phyloP scores from a whole-genome alignment of 2,113 vertebrate species.

The Mobula hypostoma region DNA sequence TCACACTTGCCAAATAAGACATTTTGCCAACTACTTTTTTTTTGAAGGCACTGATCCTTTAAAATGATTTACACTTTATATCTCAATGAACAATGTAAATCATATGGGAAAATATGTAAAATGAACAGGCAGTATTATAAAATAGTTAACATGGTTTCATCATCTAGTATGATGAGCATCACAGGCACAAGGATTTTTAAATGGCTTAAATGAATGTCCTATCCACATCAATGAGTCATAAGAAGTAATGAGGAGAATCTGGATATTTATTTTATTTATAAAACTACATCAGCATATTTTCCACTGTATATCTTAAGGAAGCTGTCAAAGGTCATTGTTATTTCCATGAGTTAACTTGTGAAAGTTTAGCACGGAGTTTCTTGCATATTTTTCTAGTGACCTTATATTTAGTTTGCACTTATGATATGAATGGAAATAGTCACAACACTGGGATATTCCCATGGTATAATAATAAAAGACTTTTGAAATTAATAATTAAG shows the following conservation, averaged over 20 bases:
- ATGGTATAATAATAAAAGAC: not conserved
- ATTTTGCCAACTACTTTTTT: not conserved
- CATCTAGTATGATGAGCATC: constrained; percentile 25
- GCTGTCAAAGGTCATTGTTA: constrained; percentile 34
- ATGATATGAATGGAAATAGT: constrained; percentile 30
- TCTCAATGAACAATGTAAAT: constrained; percentile 24
- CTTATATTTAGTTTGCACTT: constrained; percentile 21
- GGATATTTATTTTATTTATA: constrained; percentile 35
- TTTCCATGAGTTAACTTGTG: constrained; percentile 37
- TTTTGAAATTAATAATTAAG: not conserved
- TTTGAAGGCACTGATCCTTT: constrained; percentile 15
- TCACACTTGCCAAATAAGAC: constrained; percentile 25
- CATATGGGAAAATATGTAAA: constrained; percentile 23
- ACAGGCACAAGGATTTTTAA: not conserved
- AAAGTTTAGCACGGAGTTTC: constrained; percentile 31
- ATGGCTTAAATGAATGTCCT: constrained; percentile 13
- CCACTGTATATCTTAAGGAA: constrained; percentile 33
- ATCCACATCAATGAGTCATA: constrained; percentile 33
- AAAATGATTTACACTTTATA: constrained; percentile 34
- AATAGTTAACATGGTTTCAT: constrained; percentile 29
- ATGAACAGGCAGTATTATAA: constrained; percentile 25
- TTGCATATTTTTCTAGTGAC: constrained; percentile 35
- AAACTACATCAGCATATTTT: constrained; percentile 34
- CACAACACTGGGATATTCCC: constrained; percentile 20
- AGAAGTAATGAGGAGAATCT: constrained; percentile 19